These are phyloP conservation scores for Colius striatus DNA, from an alignment of 2,113 vertebrate species.

Conservation along the genomic window DNA sequence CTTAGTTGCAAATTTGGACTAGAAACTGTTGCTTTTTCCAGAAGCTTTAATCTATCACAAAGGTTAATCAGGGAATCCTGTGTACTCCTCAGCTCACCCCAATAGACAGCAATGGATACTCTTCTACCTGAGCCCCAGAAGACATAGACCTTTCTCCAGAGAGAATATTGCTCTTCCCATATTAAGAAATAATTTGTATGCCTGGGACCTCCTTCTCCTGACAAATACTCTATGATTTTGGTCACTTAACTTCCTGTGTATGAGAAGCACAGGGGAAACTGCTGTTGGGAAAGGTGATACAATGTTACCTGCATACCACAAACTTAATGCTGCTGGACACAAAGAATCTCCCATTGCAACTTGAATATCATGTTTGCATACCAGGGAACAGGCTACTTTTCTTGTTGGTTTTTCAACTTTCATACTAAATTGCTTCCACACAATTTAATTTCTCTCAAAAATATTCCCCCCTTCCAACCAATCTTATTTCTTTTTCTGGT, in stretches of 20 bases:
- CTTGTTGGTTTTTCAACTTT: background rate
- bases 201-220: background rate
- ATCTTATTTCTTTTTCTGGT: background rate
- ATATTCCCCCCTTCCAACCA: background rate
- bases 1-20: background rate
- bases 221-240: background rate
- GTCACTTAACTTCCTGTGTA: background rate
- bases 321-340: background rate
- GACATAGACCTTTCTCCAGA: background rate
- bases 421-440: background rate
- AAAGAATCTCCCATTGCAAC: background rate
- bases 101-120: background rate
- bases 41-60: background rate
- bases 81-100: background rate
- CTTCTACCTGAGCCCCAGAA: background rate
- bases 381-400: background rate
- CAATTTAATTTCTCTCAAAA: background rate
- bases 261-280: background rate
- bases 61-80: background rate
- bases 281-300: background rate
- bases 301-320: background rate
- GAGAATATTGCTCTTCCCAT: background rate
- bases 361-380: rapidly evolving
- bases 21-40: background rate
- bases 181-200: background rate